phyloP scores from a whole-genome alignment of 2,888 invertebrate species.

The Prosopocoilus inquinatus region DNA sequence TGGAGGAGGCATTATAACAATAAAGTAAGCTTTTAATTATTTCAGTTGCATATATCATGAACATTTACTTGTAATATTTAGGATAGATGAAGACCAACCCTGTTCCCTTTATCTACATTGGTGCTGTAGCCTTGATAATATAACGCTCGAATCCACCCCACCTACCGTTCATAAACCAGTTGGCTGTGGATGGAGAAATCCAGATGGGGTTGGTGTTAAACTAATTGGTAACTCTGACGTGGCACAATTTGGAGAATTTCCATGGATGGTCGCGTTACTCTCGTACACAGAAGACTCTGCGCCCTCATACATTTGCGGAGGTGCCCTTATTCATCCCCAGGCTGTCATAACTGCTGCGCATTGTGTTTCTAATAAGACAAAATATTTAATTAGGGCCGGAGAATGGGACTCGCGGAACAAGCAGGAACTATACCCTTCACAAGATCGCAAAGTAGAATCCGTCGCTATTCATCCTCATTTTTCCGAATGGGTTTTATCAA shows the following conservation, averaged over 20 bases:
- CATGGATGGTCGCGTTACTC: constrained; percentile 75
- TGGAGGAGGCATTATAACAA: no score
- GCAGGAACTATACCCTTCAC: constrained; percentile 66
- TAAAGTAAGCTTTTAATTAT: no score
- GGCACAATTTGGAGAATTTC: constrained; percentile 74
- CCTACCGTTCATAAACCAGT: constrained; percentile 40
- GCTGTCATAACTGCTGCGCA: constrained; percentile 82
- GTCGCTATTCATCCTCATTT: constrained; percentile 63
- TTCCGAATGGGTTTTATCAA: constrained; percentile 65
- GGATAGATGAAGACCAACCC: constrained; percentile 37
- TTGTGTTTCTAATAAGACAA: constrained; percentile 56
- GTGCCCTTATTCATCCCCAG: constrained; percentile 71
- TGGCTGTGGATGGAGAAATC: constrained; percentile 5
- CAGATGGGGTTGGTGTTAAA: neutral
- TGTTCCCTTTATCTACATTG: constrained; percentile 57
- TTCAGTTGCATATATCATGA: no score
- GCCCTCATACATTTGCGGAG: constrained; percentile 73
- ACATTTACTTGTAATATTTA: constrained; percentile 9
- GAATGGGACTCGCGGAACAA: constrained; percentile 81
- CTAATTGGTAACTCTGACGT: constrained; percentile 57
- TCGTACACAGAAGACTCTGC: constrained; percentile 50
- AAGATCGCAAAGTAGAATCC: constrained; percentile 63
- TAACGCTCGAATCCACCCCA: neutral
- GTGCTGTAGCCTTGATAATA: constrained; percentile 54
- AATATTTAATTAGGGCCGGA: constrained; percentile 61